phyloP scores from a whole-genome alignment of 2,797 vertebrate species.

The Hemitrygon akajei region DNA sequence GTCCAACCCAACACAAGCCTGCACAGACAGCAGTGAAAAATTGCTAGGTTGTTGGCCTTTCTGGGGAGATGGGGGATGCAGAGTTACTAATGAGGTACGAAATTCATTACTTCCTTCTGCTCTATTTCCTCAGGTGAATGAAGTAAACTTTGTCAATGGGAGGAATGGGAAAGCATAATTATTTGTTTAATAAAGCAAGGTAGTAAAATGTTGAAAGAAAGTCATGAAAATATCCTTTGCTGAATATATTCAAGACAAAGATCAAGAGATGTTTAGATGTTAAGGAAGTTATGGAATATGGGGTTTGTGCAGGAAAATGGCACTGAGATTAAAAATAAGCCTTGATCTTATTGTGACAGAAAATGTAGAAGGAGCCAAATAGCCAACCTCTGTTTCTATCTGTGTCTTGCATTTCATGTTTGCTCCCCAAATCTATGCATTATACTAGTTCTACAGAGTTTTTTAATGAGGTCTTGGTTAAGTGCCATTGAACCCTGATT shows the following conservation, averaged over 20 bases:
- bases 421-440: background rate
- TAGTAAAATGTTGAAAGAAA: slow-evolving; percentile 40
- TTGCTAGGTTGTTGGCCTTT: slow-evolving; percentile 56
- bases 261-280: too few relatives aligned
- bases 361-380: too few relatives aligned
- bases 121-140: slow-evolving; percentile 97
- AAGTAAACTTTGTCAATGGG: slow-evolving; percentile 61
- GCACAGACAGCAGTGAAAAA: slow-evolving; percentile 63
- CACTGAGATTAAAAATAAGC: too few relatives aligned
- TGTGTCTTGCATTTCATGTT: too few relatives aligned
- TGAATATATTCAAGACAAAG: too few relatives aligned
- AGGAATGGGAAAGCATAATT: slow-evolving; percentile 59
- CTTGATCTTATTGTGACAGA: too few relatives aligned
- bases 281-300: too few relatives aligned
- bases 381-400: too few relatives aligned
- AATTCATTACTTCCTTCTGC: slow-evolving; percentile 90
- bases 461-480: background rate
- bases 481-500: background rate
- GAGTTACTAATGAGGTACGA: slow-evolving; percentile 71
- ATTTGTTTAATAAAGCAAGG: slow-evolving; percentile 68
- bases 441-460: background rate
- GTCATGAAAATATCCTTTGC: too few relatives aligned
- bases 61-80: slow-evolving; percentile 54
- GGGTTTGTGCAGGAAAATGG: too few relatives aligned
- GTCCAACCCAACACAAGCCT: slow-evolving; percentile 53